These are phyloP conservation scores for Helleia helle DNA, from an alignment of 2,888 invertebrate genomes.

Conservation along the genomic window DNA sequence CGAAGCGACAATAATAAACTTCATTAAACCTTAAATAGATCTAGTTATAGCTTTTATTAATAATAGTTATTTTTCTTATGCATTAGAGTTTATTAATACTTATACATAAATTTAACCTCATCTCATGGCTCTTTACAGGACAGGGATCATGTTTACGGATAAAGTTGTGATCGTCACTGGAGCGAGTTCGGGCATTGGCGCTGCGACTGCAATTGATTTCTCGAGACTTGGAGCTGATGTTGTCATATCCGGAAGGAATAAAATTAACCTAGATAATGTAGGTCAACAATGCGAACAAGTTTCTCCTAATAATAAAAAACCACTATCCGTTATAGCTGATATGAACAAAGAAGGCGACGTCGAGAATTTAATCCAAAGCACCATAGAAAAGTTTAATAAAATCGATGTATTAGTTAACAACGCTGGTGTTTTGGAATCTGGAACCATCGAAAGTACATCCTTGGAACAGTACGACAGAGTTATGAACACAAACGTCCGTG, in stretches of 20 bases:
- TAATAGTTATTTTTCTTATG: too few relatives aligned
- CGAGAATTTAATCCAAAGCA: conserved; percentile 77
- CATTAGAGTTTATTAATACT: too few relatives aligned
- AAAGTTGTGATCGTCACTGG: conserved; percentile 79
- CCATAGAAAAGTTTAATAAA: conserved; percentile 77
- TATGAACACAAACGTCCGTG: conserved; percentile 90
- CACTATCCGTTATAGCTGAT: conserved; percentile 76
- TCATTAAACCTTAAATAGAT: too few relatives aligned
- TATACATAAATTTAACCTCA: too few relatives aligned
- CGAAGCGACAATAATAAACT: too few relatives aligned
- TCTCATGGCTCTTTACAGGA: too few relatives aligned
- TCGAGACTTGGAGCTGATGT: conserved; percentile 77
- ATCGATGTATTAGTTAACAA: conserved; percentile 88
- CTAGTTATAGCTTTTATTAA: too few relatives aligned
- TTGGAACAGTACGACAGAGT: conserved; percentile 86
- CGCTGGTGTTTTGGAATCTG: conserved; percentile 88
- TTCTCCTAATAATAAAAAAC: conserved; percentile 48
- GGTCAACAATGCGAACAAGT: conserved; percentile 68
- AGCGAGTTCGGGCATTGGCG: conserved; percentile 84
- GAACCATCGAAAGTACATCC: conserved; percentile 84
- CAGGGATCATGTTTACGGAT: conserved; percentile 56
- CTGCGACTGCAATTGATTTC: conserved; percentile 79
- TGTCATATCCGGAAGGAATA: conserved; percentile 80
- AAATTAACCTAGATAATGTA: conserved; percentile 77
- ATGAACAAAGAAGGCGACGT: conserved; percentile 79